Base-by-base conservation (phyloP, 2,113 vertebrate species). In the Podocnemis expansa region DNA sequence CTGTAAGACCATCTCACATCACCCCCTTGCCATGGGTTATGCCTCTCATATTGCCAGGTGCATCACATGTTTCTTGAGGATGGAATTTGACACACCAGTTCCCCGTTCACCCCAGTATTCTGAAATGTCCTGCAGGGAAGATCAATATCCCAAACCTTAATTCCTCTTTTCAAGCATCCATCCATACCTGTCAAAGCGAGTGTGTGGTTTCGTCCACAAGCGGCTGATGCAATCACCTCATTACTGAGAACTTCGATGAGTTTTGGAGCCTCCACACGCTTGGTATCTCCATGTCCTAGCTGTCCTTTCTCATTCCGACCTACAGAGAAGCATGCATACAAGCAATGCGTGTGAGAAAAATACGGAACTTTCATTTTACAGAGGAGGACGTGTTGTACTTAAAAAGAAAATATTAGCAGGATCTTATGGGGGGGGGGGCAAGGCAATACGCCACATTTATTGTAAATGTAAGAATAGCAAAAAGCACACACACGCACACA, bases 221-320 rank as follows among this genome's bases (percentile, higher is more conserved):
- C 99, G 0, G 99, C 99, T 2, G 97, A 93, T 41, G 99, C 99
- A 0, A 99, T 98, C 89, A 97, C 97, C 16, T 99, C 98, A 0
- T 98, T 97, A n/a, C 98, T 98, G 51, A 99, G 98, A 1, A 97
- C 98, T 89, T 99, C 99, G 0, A 99, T 98, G 34, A 98, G 96
- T 94, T 98, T 98, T 1, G 99, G 99, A 1, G 99, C 99, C 43
- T 99, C 99, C n/a, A 99, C 98, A 7, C 99, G 98, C 96, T 99
- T 99, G 25, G 99, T 99, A 96, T 99, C 99, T 0, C 99, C 99
- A 0, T 99, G 99, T 19, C 99, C 99, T 92, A 99, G 95, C 95
- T 99, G 99, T 1, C 99, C 99, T 93, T 99, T 99, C 45, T 99
- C 99, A 25, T 99, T 99, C 10, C 99, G 99, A 49, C 99, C 99